These are phyloP conservation scores for Elgaria multicarinata DNA, from an alignment of 2,113 vertebrate species.

Conservation along the genomic window DNA sequence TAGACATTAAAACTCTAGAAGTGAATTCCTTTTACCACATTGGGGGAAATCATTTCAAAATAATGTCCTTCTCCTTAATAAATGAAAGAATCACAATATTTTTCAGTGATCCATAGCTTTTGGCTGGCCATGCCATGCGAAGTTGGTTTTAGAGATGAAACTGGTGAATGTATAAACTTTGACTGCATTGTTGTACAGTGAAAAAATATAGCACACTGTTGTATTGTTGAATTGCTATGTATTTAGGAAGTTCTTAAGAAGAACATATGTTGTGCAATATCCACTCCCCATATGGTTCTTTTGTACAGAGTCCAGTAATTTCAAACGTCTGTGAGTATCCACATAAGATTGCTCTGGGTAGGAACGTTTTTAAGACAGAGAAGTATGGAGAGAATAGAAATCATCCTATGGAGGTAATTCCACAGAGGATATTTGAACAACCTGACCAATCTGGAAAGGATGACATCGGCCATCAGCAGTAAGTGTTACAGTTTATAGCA, in stretches of 20 bases:
- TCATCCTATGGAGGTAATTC: neutral
- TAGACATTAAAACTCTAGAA: neutral
- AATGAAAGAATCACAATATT: constrained; percentile 1
- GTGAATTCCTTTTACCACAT: neutral
- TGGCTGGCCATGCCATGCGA: neutral
- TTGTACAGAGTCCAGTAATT: constrained; percentile 37
- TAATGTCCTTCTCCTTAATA: neutral
- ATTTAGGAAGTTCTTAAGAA: neutral
- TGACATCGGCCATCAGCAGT: constrained; percentile 11
- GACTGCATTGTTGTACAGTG: neutral
- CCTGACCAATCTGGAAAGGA: neutral
- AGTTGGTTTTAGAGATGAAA: neutral
- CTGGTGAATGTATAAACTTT: neutral
- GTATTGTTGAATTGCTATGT: neutral
- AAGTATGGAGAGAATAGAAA: neutral
- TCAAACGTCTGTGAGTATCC: constrained; percentile 36
- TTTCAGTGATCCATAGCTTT: neutral
- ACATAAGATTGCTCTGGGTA: neutral
- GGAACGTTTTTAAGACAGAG: constrained; percentile 22
- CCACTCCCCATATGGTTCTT: constrained; percentile 21
- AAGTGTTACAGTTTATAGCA: constrained; percentile 37
- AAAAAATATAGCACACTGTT: neutral
- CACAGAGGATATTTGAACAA: neutral
- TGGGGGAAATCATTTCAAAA: constrained; percentile 8
- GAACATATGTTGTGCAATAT: accelerated